Base-by-base conservation (phyloP, 92 coral and sea anemone species). In the Phenganax subtilis region DNA sequence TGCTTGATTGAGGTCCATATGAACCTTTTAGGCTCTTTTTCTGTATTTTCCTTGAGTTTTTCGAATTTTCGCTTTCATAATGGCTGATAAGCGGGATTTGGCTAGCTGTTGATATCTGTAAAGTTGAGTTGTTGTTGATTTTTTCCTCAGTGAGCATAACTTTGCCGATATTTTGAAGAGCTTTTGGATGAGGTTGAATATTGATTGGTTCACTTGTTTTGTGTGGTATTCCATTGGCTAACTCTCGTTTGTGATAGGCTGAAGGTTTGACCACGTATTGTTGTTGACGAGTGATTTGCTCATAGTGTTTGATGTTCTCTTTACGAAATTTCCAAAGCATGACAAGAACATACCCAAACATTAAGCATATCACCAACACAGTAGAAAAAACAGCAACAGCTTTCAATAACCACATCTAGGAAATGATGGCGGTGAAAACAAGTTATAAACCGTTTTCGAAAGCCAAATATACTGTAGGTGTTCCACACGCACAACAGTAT, bases 141-240 rank as follows among this genome's bases (percentile, higher is more conserved):
- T 57, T 76, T 76, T 14, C 25, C 27, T 37, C 71, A 9, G 53
- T 68, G 6, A 68, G 58, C 71, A 77, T 59, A 3, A 71, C 30
- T 9, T 59, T 10, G 10, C n/a, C 55, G 53, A 62, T 58, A 14
- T 16, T 25, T 11, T 62, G 54, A 15, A 77, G 71, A 15, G 29
- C 61, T 52, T 57, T 17, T 9, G 72, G 12, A 62, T 77, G 52
- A 10, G 82, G 82, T 77, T 77, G 82, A 44, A 77, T 64, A 14
- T 77, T 59, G 54, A 77, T 56, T 0, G 71, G 82, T 59, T 62
- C 55, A 27, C 10, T 30, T 31, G 70, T 29, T 20, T 29, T 60
- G 17, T 60, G 44, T 25, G 82, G 82, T 6, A 60, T 62, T 3
- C 71, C 82, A 31, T 10, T 14, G 25, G 51, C 47, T 0, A 60